Conservation (phyloP, 2,113 vertebrate species). For the Coturnix japonica region DNA sequence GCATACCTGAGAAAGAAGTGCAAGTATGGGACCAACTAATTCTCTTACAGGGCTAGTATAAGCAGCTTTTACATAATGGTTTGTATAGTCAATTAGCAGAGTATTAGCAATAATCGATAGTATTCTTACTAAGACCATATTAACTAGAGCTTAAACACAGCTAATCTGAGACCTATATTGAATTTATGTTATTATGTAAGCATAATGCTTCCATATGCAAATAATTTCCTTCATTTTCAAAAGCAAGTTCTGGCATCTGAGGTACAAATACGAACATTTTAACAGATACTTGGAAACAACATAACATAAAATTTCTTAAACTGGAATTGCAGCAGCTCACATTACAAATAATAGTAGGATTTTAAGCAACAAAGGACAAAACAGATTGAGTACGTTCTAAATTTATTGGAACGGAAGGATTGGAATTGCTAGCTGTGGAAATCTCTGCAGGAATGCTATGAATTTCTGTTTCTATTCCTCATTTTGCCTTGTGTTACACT, state of each 20-base stretch:
- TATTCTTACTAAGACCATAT: conserved; percentile 43
- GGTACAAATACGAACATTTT: not conserved
- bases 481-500: not conserved
- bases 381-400: not conserved
- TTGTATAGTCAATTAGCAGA: conserved; percentile 62
- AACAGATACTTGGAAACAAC: not conserved
- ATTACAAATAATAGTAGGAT: not conserved
- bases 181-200: conserved; percentile 50
- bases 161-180: conserved; percentile 54
- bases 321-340: not conserved
- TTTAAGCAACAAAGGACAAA: not conserved
- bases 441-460: not conserved
- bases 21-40: not conserved
- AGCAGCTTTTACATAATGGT: conserved; percentile 67
- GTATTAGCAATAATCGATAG: conserved; percentile 56
- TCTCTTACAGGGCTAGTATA: conserved; percentile 36
- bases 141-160: conserved; percentile 58
- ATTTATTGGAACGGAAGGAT: not conserved
- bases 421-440: not conserved
- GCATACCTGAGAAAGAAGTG: conserved; percentile 40
- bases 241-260: conserved; percentile 9
- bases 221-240: not conserved
- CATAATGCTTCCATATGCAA: not conserved
- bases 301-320: not conserved
- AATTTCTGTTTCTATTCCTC: not conserved